A percentile compares a stretch with the other conserved stretches of the same genome.
Evolutionary conservation across 1,140 invertebrate species (phyloP).

Genomic region (Ceratosolen fusciceps): DNA sequence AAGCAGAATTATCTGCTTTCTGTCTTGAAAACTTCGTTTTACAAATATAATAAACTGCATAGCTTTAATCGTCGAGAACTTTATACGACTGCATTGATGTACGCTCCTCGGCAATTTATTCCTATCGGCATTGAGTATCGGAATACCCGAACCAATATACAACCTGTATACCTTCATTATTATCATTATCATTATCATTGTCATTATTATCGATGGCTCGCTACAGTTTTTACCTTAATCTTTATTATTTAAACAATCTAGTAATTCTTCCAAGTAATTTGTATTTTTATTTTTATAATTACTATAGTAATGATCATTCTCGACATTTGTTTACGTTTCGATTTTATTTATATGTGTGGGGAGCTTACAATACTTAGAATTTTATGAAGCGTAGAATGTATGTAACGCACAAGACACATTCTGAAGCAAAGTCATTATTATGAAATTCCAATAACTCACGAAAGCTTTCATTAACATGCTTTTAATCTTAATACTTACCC

Average conservation of each 20-base stretch:
- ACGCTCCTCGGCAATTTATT: not conserved
- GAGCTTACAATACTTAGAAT: not conserved
- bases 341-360: not conserved
- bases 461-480: not conserved
- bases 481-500: too few relatives aligned
- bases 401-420: not conserved
- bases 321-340: not conserved
- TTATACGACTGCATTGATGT: slow-evolving; percentile 22
- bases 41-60: slow-evolving; percentile 22
- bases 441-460: not conserved
- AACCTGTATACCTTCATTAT: too few relatives aligned
- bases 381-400: not conserved
- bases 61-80: slow-evolving; percentile 14
- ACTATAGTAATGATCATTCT: not conserved
- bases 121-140: not conserved
- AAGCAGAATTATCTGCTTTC: slow-evolving; percentile 12
- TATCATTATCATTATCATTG: too few relatives aligned
- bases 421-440: not conserved
- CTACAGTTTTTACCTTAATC: too few relatives aligned
- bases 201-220: too few relatives aligned
- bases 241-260: not conserved
- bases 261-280: not conserved
- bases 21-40: slow-evolving; percentile 24
- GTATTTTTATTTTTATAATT: not conserved
- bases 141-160: not conserved